Percentiles rank a stretch among this genome's conserved stretches.
Conservation (phyloP, 2,888 invertebrate genomes). For the Aspidiotus rigidus region DNA sequence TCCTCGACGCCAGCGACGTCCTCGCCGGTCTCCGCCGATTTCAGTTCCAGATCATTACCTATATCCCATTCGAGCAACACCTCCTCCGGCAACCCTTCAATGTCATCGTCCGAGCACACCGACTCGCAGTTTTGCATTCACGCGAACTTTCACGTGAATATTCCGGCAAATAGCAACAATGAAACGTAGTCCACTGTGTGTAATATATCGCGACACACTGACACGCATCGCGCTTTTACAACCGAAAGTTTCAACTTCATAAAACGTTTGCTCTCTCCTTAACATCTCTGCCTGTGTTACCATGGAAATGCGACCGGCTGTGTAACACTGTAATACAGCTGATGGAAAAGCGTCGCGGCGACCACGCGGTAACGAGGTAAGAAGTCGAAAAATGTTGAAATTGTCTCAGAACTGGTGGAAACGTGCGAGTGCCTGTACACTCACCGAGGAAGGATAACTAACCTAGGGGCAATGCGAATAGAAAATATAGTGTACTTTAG, state of each 20-base stretch:
- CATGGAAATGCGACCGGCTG: conserved; percentile 19
- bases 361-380: background rate
- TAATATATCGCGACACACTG: conserved; percentile 25
- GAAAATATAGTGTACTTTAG: too few species aligned
- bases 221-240: conserved; percentile 11
- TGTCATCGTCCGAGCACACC: background rate
- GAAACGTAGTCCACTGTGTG: background rate
- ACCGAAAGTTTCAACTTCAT: conserved; percentile 20
- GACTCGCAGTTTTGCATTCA: conserved; percentile 26
- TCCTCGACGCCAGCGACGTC: conserved; percentile 11
- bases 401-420: background rate
- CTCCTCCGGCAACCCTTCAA: conserved; percentile 6
- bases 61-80: conserved; percentile 22
- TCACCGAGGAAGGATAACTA: background rate
- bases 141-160: conserved; percentile 6
- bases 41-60: conserved; percentile 21
- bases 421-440: too few species aligned
- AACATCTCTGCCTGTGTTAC: conserved; percentile 21
- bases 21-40: conserved; percentile 12
- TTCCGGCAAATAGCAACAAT: background rate
- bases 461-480: background rate
- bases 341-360: background rate
- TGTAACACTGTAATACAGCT: conserved; percentile 1
- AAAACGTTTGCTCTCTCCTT: conserved; percentile 6
- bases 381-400: too few species aligned